Conservation (phyloP, 2,113 vertebrate species). For the Seriola rivoliana region DNA sequence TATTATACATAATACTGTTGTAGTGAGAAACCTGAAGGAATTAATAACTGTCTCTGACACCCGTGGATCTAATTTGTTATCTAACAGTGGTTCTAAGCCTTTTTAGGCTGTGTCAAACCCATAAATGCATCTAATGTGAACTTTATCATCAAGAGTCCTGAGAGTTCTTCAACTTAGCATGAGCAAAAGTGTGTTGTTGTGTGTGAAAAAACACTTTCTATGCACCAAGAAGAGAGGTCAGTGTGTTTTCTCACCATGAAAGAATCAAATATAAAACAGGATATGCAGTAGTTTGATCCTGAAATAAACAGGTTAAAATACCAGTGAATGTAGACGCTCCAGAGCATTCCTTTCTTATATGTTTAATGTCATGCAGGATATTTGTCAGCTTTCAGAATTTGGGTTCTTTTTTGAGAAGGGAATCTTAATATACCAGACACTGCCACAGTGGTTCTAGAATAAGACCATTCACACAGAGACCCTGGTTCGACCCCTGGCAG, state of each 20-base stretch:
- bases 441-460: too few species aligned
- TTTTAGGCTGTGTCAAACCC: slow-evolving; percentile 1
- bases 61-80: slow-evolving; percentile 6
- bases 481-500: too few species aligned
- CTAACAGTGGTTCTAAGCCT: neutral
- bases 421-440: too few species aligned
- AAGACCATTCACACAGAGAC: too few species aligned
- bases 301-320: neutral
- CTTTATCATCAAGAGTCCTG: neutral
- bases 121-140: slow-evolving; percentile 12
- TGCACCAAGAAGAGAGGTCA: neutral
- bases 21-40: slow-evolving; percentile 14
- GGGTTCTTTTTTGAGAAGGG: too few species aligned
- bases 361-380: too few species aligned
- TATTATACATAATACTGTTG: neutral
- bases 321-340: neutral
- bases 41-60: neutral
- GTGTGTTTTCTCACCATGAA: neutral
- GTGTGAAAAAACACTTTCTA: neutral
- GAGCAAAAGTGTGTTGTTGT: neutral
- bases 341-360: too few species aligned
- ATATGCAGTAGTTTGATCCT: neutral
- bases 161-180: neutral
- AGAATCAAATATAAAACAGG: neutral
- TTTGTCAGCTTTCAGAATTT: too few species aligned